These are phyloP conservation scores for Sandelia bainsii DNA, from an alignment of 2,797 vertebrate species.

Conservation along the genomic window DNA sequence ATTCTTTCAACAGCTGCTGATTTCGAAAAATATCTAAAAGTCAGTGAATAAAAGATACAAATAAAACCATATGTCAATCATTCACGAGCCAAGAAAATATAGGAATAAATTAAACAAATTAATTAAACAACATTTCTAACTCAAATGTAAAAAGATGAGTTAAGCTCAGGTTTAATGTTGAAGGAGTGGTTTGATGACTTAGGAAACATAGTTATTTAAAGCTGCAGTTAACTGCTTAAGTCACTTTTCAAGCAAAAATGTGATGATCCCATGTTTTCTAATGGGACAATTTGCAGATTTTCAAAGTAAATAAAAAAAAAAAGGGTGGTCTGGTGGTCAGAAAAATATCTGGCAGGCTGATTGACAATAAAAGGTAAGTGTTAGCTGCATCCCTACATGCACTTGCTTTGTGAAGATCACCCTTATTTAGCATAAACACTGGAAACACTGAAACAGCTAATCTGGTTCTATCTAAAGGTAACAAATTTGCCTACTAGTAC, in stretches of 20 bases:
- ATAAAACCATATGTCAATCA: background rate
- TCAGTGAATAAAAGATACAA: slow-evolving; percentile 1
- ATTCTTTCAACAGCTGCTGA: slow-evolving; percentile 94
- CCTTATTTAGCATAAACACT: background rate
- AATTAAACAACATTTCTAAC: background rate
- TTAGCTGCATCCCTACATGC: background rate
- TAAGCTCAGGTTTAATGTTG: background rate
- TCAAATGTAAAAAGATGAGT: background rate
- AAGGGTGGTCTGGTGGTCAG: background rate
- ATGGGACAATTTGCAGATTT: background rate
- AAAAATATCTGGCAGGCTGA: background rate
- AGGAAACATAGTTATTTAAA: background rate
- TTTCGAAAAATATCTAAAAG: slow-evolving; percentile 92
- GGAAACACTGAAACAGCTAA: background rate
- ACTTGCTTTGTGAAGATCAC: background rate
- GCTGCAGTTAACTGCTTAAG: background rate
- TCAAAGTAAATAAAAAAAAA: background rate
- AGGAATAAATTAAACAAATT: background rate
- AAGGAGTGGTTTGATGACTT: background rate
- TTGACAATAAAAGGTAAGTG: background rate
- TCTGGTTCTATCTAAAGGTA: background rate
- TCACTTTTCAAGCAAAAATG: background rate
- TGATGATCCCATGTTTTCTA: background rate
- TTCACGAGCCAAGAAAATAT: background rate
- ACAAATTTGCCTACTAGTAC: too few relatives aligned